Conservation (phyloP, 2,113 vertebrate genomes). For the Otus sunia region DNA sequence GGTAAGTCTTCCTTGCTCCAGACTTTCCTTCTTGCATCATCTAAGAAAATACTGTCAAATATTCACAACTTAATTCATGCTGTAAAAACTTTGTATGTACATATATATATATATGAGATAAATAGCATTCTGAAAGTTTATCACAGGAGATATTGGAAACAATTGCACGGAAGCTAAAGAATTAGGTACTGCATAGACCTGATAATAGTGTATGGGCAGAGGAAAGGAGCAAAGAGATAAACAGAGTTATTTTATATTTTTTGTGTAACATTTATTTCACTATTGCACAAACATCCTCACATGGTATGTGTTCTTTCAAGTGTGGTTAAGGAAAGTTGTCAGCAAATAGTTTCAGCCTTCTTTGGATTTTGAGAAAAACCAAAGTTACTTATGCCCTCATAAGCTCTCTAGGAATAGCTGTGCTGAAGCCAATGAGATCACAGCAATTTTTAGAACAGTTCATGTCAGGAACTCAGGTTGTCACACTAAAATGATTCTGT, state of each 20-base stretch:
- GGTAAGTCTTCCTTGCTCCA: neutral
- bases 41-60: neutral
- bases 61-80: neutral
- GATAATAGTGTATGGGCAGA: neutral
- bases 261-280: neutral
- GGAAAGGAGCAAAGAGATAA: neutral
- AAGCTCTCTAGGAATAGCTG: neutral
- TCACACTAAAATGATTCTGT: neutral
- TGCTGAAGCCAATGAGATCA: neutral
- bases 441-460: neutral
- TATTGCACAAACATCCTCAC: neutral
- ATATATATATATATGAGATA: neutral
- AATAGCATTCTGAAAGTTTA: neutral
- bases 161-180: neutral
- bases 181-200: neutral
- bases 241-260: neutral
- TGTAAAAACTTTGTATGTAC: neutral
- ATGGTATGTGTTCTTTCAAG: neutral
- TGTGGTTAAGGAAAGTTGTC: neutral
- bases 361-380: neutral
- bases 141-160: neutral
- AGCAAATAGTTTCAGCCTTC: neutral
- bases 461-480: neutral
- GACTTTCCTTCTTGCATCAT: neutral
- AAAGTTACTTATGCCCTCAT: neutral